Conservation (phyloP, 2,888 invertebrate species). For the Maniola hyperantus region DNA sequence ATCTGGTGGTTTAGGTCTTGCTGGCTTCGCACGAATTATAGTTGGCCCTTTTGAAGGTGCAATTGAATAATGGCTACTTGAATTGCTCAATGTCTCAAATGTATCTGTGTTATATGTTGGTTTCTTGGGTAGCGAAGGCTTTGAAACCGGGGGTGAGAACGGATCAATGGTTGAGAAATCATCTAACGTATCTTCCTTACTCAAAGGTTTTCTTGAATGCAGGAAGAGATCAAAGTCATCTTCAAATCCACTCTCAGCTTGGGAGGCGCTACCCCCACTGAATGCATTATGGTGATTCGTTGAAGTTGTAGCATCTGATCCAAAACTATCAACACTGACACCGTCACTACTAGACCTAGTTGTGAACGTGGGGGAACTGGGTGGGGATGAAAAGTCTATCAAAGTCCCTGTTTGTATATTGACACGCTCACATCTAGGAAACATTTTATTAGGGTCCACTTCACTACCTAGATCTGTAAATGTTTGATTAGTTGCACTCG, state of each 20-base stretch:
- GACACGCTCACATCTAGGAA: constrained; percentile 75
- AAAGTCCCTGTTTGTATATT: constrained; percentile 80
- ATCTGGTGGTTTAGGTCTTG: constrained; percentile 81
- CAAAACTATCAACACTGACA: constrained; percentile 88
- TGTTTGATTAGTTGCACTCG: constrained; percentile 47
- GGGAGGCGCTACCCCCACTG: constrained; percentile 85
- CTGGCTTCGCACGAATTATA: constrained; percentile 87
- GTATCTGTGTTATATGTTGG: constrained; percentile 84
- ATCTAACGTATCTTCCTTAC: constrained; percentile 73
- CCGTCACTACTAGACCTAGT: constrained; percentile 89
- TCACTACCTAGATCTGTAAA: constrained; percentile 57
- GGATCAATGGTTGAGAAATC: constrained; percentile 82
- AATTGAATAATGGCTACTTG: constrained; percentile 63
- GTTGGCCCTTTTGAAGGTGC: constrained; percentile 84
- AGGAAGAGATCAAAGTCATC: constrained; percentile 90
- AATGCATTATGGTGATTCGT: constrained; percentile 79
- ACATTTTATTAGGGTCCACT: constrained; percentile 65
- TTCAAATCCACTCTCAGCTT: constrained; percentile 91
- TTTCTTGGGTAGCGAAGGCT: constrained; percentile 73
- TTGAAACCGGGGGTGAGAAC: constrained; percentile 75
- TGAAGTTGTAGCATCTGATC: constrained; percentile 86
- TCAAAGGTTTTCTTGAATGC: constrained; percentile 65
- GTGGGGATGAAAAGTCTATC: constrained; percentile 88
- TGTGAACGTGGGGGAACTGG: constrained; percentile 89
- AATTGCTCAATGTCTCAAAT: constrained; percentile 83